Conservation (phyloP, 2,797 vertebrate genomes). For the Ptychobarbus kaznakovi region DNA sequence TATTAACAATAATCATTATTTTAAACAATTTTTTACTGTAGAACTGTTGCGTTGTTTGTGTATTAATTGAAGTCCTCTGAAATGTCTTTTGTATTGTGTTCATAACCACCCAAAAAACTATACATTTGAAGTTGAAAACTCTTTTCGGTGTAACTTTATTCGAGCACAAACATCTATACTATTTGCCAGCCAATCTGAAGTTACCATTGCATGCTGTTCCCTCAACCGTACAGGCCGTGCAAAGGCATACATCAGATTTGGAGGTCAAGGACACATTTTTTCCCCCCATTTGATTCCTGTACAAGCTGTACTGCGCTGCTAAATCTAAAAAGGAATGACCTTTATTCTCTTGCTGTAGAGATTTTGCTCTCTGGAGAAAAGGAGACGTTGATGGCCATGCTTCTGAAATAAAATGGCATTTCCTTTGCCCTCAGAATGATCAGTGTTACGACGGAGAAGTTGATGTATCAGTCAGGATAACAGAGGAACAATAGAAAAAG, state of each 20-base stretch:
- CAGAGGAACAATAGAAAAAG: slow-evolving; percentile 60
- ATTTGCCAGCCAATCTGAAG: background rate
- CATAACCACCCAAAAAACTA: background rate
- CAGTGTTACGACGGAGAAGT: slow-evolving; percentile 45
- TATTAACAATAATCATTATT: background rate
- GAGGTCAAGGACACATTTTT: slow-evolving; percentile 22
- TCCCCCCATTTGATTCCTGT: slow-evolving; percentile 7
- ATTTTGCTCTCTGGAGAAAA: slow-evolving; percentile 42
- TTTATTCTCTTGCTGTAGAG: slow-evolving; percentile 45
- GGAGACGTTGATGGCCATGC: slow-evolving; percentile 55
- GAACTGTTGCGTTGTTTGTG: background rate
- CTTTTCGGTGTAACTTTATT: background rate
- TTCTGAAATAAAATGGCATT: slow-evolving; percentile 63
- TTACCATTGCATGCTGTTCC: background rate
- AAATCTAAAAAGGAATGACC: slow-evolving; percentile 23
- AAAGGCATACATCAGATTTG: background rate
- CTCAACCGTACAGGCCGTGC: background rate
- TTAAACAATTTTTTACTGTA: background rate
- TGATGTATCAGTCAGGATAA: slow-evolving; percentile 62
- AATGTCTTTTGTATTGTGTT: background rate
- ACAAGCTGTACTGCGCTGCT: background rate
- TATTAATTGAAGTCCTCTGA: background rate
- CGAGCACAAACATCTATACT: background rate
- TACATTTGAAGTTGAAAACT: background rate
- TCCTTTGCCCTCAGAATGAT: slow-evolving; percentile 46